Evolutionary conservation across 2,888 invertebrate species (phyloP).

Genomic region (Apotomis turbidana): DNA sequence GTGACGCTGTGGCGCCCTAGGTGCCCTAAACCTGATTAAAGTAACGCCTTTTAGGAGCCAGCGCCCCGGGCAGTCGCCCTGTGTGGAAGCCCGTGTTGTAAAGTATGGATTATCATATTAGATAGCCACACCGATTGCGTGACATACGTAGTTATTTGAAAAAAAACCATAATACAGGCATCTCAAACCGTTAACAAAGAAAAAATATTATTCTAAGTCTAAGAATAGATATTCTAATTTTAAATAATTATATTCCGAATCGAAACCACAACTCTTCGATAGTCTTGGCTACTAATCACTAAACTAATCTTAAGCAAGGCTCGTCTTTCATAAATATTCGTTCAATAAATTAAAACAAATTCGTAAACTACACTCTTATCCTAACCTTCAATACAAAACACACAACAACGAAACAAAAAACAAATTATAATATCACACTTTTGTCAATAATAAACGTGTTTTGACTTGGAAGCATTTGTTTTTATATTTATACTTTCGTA

Average conservation of each 20-base stretch:
- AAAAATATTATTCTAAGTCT: neutral
- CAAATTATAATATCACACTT: conserved; percentile 82
- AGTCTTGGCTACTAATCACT: conserved; percentile 72
- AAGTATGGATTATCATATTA: too few species aligned
- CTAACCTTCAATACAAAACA: conserved; percentile 79
- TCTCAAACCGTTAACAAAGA: neutral
- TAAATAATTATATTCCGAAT: conserved; percentile 52
- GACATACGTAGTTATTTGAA: neutral
- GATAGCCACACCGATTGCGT: too few species aligned
- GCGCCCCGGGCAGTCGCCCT: too few species aligned
- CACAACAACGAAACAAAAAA: conserved; percentile 82
- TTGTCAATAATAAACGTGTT: conserved; percentile 68
- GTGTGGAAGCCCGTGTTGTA: too few species aligned
- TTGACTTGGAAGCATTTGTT: conserved; percentile 76
- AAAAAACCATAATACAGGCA: neutral
- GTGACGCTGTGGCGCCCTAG: too few species aligned
- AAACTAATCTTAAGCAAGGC: conserved; percentile 82
- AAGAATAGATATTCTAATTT: neutral
- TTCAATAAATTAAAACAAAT: conserved; percentile 77
- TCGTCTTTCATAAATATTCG: conserved; percentile 81
- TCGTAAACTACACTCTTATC: conserved; percentile 72
- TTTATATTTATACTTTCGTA: conserved; percentile 52
- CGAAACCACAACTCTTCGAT: conserved; percentile 51
- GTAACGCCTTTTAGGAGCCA: too few species aligned
- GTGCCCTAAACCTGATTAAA: too few species aligned